Evolutionary conservation across 2,888 invertebrate genomes (phyloP), one percentile per base, ranked within the genome.

Genomic region (Ophioninae sp.): DNA sequence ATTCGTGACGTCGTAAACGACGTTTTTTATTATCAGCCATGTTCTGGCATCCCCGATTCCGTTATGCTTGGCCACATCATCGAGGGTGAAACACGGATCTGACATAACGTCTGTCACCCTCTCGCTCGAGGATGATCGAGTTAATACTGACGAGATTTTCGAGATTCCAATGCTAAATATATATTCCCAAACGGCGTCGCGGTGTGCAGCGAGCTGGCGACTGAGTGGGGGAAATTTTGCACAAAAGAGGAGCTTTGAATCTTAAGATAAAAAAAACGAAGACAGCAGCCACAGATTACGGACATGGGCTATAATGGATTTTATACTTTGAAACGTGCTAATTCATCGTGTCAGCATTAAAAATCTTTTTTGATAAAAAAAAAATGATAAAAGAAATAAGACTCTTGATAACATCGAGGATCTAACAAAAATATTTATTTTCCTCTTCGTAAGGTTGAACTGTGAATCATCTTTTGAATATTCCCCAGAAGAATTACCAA

Each of bases 1-100:
- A 9, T 93, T 93, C 2, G 96, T 95, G 85, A 96, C 94, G 92
- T 97, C 96, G 89, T 96, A 96, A 5, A 97, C 95, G 37, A 88
- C 90, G 88, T 96, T 95, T 88, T 94, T 95, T 87, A 95, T 93
- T 39, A 96, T 93, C 67, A 96, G 91, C 96, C 96, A 96, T 0
- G 94, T 90, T 0, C 94, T 93, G 0, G 93, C 89, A 5, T 94
- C 94, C 58, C 94, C 93, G 86, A 93, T 93, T 0, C 96, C 96
- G 89, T 95, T 94, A 72, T 94, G 93, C 59, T 92, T 88, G 2
- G 94, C 92, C 76, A 96, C 95, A 86, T 96, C 95, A 8, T 94
- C 94, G 39, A 93, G 79, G 64, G 80, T 84, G 44, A 81, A 87
- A 37, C 64, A 51, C 23, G 71, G 22, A 17, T 79, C 78, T 22